Conservation (phyloP, 2,797 vertebrate genomes). For the Gymnopithys bicolor region DNA sequence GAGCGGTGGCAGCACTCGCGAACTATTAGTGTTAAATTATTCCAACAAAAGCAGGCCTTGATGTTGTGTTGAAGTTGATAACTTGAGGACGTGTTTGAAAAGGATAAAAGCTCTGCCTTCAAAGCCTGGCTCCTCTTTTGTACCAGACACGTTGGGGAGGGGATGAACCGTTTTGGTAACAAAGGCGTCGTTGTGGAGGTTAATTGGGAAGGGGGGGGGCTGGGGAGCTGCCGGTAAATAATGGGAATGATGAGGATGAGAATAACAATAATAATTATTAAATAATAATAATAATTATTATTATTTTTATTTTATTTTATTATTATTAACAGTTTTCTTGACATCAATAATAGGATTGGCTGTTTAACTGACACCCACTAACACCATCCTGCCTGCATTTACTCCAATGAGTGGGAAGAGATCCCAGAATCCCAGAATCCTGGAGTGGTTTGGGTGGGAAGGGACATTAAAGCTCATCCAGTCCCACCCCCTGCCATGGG, state of each 20-base stretch:
- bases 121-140: constrained; percentile 24
- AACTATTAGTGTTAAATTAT: constrained; percentile 58
- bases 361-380: not conserved
- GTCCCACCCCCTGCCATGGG: too few relatives aligned
- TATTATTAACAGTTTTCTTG: not conserved
- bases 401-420: not conserved
- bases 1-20: constrained; percentile 14
- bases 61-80: constrained; percentile 42
- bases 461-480: too few relatives aligned
- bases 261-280: not conserved
- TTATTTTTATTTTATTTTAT: too few relatives aligned
- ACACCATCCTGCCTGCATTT: not conserved
- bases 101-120: constrained; percentile 37
- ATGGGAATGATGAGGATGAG: too few relatives aligned
- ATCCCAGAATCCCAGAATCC: not conserved
- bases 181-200: not conserved
- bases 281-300: not conserved
- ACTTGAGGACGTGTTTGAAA: constrained; percentile 36
- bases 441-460: not conserved
- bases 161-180: not conserved
- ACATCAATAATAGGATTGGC: too few relatives aligned
- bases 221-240: not conserved
- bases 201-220: not conserved
- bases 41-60: constrained; percentile 51
- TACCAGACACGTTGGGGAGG: not conserved